Percentiles rank a stretch among this genome's conserved stretches.
Evolutionary conservation across 2,888 invertebrate species (phyloP).

Genomic region (Eumerus sabulonum): DNA sequence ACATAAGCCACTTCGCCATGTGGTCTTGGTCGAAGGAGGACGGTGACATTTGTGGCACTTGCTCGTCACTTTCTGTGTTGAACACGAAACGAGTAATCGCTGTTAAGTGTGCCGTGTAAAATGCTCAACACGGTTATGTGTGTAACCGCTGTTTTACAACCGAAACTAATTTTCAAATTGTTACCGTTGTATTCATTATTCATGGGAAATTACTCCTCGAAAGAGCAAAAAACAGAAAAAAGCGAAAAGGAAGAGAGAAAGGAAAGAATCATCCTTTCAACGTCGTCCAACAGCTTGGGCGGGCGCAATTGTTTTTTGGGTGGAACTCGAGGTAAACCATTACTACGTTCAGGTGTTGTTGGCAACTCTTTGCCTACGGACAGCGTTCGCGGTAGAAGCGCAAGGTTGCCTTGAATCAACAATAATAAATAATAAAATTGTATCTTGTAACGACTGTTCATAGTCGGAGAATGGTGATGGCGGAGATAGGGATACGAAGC

Average conservation of each 20-base stretch:
- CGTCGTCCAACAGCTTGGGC: no score
- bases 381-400: no score
- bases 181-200: slow-evolving; percentile 32
- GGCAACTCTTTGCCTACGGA: neutral
- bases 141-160: neutral
- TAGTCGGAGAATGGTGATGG: neutral
- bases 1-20: no score
- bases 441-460: slow-evolving; percentile 6
- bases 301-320: no score
- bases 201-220: slow-evolving; percentile 32
- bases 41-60: neutral
- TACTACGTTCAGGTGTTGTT: neutral
- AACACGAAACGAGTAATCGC: slow-evolving; percentile 7
- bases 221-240: neutral
- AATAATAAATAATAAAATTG: slow-evolving; percentile 33
- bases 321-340: neutral
- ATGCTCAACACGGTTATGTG: slow-evolving; percentile 1
- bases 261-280: neutral
- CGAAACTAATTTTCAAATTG: slow-evolving; percentile 41
- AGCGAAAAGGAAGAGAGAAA: slow-evolving; percentile 11
- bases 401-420: slow-evolving; percentile 10
- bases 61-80: slow-evolving; percentile 5
- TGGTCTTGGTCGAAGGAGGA: no score
- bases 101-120: slow-evolving; percentile 21
- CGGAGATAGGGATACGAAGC: neutral